Conservation (phyloP, 37 sponge, comb jelly and placozoan species). For the Agelas oroides region DNA sequence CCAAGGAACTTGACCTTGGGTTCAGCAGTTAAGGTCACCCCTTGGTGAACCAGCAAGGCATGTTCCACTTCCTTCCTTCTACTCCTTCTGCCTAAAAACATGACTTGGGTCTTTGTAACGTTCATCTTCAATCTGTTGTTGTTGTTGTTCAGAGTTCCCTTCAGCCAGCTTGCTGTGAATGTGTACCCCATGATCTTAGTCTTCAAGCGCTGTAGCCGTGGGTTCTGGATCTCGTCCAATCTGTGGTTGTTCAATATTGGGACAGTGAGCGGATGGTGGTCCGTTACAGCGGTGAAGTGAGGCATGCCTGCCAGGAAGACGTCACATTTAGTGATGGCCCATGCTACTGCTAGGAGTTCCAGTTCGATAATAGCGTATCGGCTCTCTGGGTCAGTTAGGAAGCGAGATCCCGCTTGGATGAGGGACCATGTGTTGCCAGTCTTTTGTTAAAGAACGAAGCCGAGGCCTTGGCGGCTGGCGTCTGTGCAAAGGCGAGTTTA, state of each 20-base stretch:
- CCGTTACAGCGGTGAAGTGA: conserved; percentile 49
- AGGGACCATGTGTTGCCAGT: conserved; percentile 4
- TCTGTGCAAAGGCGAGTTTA: conserved; percentile 45
- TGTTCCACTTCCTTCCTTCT: too few species aligned
- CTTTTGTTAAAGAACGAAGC: conserved; percentile 37
- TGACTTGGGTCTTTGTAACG: too few species aligned
- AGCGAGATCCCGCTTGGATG: conserved; percentile 33
- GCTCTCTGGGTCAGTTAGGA: conserved; percentile 36
- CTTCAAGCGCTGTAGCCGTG: conserved; percentile 46
- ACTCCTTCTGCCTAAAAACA: too few species aligned
- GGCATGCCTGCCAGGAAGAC: conserved; percentile 17
- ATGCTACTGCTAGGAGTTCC: conserved; percentile 46
- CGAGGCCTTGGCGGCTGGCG: conserved; percentile 42
- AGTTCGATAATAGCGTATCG: conserved; percentile 56
- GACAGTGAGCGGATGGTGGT: conserved; percentile 49
- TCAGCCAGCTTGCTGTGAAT: conserved; percentile 41
- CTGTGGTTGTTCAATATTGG: conserved; percentile 57
- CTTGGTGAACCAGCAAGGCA: too few species aligned
- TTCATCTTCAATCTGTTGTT: too few species aligned
- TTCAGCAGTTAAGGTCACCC: too few species aligned
- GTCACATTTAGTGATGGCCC: conserved; percentile 57
- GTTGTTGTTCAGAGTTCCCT: conserved; percentile 30
- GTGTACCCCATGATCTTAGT: conserved; percentile 37
- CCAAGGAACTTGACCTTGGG: too few species aligned
- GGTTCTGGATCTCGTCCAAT: conserved; percentile 63